A percentile compares a stretch with the other conserved stretches of the same genome.
Conservation (phyloP, 2,888 invertebrate genomes). For the Drosophila picticornis region DNA sequence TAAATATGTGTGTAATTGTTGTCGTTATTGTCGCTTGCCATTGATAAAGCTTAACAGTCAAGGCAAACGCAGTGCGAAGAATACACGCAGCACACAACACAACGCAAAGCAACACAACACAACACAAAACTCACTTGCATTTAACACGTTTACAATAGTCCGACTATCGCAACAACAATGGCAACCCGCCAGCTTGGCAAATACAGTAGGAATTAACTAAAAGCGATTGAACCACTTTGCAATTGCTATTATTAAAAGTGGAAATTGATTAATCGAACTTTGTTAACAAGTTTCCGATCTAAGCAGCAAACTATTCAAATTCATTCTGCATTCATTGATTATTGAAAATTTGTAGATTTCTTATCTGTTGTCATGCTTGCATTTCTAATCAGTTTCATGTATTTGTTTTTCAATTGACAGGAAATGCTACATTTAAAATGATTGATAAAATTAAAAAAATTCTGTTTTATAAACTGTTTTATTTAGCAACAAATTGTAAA, state of each 20-base stretch:
- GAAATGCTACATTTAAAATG: neutral
- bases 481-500: neutral
- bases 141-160: slow-evolving; percentile 65
- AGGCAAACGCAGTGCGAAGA: slow-evolving; percentile 24
- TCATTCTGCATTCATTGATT: neutral
- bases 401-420: neutral
- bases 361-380: neutral
- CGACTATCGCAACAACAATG: neutral
- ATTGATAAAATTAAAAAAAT: neutral
- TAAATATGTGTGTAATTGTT: slow-evolving; percentile 75
- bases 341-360: neutral
- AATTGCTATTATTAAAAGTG: neutral
- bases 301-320: neutral
- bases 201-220: slow-evolving; percentile 39
- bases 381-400: neutral
- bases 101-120: slow-evolving; percentile 1
- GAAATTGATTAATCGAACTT: neutral
- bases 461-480: neutral
- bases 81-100: neutral
- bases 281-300: neutral
- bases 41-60: slow-evolving; percentile 63
- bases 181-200: slow-evolving; percentile 14
- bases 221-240: slow-evolving; percentile 1
- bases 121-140: slow-evolving; percentile 71
- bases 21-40: slow-evolving; percentile 36